These are phyloP conservation scores for Diarsia mendica DNA, from an alignment of 2,888 invertebrate species.

Conservation along the genomic window DNA sequence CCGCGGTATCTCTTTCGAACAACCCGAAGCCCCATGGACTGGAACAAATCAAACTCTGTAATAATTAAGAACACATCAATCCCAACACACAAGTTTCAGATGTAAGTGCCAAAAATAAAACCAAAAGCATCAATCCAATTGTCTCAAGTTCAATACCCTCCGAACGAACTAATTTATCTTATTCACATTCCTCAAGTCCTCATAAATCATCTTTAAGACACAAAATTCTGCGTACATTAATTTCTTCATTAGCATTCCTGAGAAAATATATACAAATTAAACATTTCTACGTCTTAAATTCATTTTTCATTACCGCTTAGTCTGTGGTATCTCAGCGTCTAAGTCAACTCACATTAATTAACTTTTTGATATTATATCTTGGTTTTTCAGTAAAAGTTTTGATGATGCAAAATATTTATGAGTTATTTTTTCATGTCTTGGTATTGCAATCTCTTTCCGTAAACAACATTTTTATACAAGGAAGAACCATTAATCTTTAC, in stretches of 20 bases:
- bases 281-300: slow-evolving; percentile 46
- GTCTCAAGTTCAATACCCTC: slow-evolving; percentile 11
- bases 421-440: neutral
- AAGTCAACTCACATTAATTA: slow-evolving; percentile 57
- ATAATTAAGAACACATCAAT: slow-evolving; percentile 19
- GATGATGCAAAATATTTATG: neutral
- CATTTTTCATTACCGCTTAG: slow-evolving; percentile 60
- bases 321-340: slow-evolving; percentile 39
- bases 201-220: slow-evolving; percentile 45
- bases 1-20: too few species aligned
- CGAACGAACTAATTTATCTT: slow-evolving; percentile 51
- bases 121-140: neutral
- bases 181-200: slow-evolving; percentile 27
- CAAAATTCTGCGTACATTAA: slow-evolving; percentile 22
- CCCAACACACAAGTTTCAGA: neutral
- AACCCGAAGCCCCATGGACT: too few species aligned
- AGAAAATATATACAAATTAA: slow-evolving; percentile 48
- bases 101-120: slow-evolving; percentile 15
- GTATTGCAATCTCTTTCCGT: neutral
- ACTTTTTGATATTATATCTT: slow-evolving; percentile 40
- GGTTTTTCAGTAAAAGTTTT: neutral
- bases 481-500: neutral
- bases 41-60: neutral
- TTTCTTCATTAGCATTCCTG: slow-evolving; percentile 35
- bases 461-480: neutral